Conservation (phyloP, 2,888 invertebrate species). For the Carabus problematicus region DNA sequence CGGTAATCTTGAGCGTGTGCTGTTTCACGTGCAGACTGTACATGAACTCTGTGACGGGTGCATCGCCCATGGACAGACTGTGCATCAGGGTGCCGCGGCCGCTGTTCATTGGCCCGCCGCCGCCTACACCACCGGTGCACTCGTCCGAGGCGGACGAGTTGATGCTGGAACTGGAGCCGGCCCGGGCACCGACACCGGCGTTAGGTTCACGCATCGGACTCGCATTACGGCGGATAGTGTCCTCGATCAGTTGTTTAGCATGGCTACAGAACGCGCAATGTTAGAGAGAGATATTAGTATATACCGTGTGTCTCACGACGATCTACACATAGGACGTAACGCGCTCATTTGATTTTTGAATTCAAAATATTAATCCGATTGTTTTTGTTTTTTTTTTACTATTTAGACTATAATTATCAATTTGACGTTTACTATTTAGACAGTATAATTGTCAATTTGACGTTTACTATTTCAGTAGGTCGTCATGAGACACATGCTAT, state of each 20-base stretch:
- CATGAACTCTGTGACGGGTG: conserved; percentile 85
- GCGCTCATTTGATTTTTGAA: too few species aligned
- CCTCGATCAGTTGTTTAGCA: conserved; percentile 92
- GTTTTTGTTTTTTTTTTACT: too few species aligned
- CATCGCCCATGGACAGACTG: conserved; percentile 84
- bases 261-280: too few species aligned
- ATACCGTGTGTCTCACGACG: too few species aligned
- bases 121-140: conserved; percentile 57
- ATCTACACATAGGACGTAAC: too few species aligned
- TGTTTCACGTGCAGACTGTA: conserved; percentile 83
- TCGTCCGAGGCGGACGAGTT: conserved; percentile 78
- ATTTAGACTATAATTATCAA: conserved; percentile 26
- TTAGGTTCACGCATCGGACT: conserved; percentile 82
- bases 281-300: too few species aligned
- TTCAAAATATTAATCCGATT: too few species aligned
- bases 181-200: conserved; percentile 64
- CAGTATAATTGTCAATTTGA: too few species aligned
- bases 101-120: conserved; percentile 62
- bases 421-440: too few species aligned
- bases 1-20: conserved; percentile 71
- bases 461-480: too few species aligned
- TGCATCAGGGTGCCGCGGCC: conserved; percentile 72
- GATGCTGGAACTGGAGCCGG: conserved; percentile 78
- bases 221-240: conserved; percentile 93
- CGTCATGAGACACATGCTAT: too few species aligned